Conservation (phyloP, 2,113 vertebrate species). For the Nematolebias whitei region DNA sequence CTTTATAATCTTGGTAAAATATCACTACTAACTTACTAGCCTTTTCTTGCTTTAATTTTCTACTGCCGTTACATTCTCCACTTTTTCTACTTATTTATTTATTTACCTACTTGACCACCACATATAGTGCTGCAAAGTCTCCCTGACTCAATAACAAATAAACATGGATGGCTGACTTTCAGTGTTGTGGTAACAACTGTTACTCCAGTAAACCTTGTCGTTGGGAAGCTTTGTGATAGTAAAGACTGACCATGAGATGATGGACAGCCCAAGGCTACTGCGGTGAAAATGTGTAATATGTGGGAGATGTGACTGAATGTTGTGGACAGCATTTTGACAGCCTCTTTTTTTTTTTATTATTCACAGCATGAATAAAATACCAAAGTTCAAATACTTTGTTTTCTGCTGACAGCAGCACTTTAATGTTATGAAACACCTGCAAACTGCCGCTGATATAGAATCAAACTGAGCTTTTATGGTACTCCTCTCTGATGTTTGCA, state of each 20-base stretch:
- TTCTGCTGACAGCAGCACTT: slow-evolving; percentile 25
- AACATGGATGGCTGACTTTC: background rate
- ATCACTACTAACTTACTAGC: background rate
- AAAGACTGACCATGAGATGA: background rate
- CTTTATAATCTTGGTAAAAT: background rate
- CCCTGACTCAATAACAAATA: background rate
- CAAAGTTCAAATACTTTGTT: slow-evolving; percentile 9
- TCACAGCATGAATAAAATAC: slow-evolving; percentile 7
- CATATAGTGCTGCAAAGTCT: background rate
- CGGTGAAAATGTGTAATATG: background rate
- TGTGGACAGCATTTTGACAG: slow-evolving; percentile 6
- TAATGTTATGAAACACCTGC: background rate
- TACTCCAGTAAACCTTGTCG: background rate
- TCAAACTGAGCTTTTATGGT: slow-evolving; percentile 2
- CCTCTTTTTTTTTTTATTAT: background rate
- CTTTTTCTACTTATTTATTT: background rate
- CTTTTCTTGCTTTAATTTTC: background rate
- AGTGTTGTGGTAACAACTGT: background rate
- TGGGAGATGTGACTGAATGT: background rate
- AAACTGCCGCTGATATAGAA: slow-evolving; percentile 12
- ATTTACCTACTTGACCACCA: background rate
- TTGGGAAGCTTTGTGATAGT: background rate
- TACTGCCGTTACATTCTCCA: background rate
- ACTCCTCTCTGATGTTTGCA: slow-evolving; percentile 11
- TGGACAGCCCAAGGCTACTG: background rate